Base-by-base conservation (phyloP, 2,888 invertebrate species). In the Labia minor region DNA sequence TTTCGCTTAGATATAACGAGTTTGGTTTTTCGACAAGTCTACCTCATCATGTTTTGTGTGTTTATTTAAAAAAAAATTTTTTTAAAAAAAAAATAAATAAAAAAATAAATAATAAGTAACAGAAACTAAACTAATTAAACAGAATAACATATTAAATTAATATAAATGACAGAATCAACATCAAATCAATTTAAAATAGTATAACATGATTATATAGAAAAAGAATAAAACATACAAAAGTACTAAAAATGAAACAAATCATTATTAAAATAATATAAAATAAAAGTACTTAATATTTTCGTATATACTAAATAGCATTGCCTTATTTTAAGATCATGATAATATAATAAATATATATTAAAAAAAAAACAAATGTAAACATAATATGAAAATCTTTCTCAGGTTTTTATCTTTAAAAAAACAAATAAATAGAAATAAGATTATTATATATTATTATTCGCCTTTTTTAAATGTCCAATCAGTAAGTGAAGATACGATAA, bases 1-100 rank as follows among this genome's bases (percentile, higher is more conserved):
- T 49, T 49, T 49, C 49, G 49, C 14, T 49, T 49, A 49, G 49
- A 49, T 49, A 49, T 11, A 49, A 49, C 49, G 49, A 49, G 49
- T 49, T 49, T 49, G 49, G 49, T 49, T 49, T 49, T 49, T 49
- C 49, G 49, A 49, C 49, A 49, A 49, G 49, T 49, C 49, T 49
- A 49, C 49, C 49, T 49, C 49, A 49, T 49, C n/a, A 49, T 11
- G 2, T 49, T n/a, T 49, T 49, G 3, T 49, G 14, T 49, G 3
- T 49, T 49, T 49, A 49, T 49, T 49, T 49, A 8, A 49, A n/a
- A n/a, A n/a, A n/a, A 4, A 49, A n/a, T 49, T 16, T 49, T 49
- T 49, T 49, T 33, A 8, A 33, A 33, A 6, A 11, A 33, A 33
- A 33, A 6, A 33, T 33, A 33, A 33, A 33, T 33, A n/a, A n/a